phyloP scores from a whole-genome alignment of 2,888 invertebrate genomes.

The Oxytorus armatus region DNA sequence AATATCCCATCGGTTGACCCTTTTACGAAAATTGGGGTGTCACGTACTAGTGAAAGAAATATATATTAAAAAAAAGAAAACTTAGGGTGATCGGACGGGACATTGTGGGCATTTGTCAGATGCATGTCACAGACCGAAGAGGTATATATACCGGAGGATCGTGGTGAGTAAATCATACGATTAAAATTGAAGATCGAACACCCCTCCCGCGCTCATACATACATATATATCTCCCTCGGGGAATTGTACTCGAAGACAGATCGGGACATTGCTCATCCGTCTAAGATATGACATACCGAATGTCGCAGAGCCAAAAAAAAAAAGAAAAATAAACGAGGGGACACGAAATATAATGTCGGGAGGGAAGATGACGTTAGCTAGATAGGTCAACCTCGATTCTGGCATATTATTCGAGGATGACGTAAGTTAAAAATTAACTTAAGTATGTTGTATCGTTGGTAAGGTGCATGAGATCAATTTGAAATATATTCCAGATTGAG shows the following conservation, averaged over 20 bases:
- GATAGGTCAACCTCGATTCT: too few relatives aligned
- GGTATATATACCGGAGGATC: conserved; percentile 3
- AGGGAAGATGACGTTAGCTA: too few relatives aligned
- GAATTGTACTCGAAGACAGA: conserved; percentile 56
- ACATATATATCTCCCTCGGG: neutral
- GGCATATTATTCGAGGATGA: too few relatives aligned
- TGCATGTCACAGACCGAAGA: conserved; percentile 20
- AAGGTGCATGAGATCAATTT: too few relatives aligned
- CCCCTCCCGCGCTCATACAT: neutral
- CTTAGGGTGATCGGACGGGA: conserved; percentile 26
- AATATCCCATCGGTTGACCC: conserved; percentile 33
- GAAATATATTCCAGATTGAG: too few relatives aligned
- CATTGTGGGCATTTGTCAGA: conserved; percentile 46
- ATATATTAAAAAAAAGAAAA: conserved; percentile 31
- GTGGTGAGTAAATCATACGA: conserved; percentile 59
- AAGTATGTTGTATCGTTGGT: too few relatives aligned
- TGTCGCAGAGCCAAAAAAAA: conserved; percentile 29
- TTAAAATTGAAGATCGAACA: conserved; percentile 60
- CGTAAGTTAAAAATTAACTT: too few relatives aligned
- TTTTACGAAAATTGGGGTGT: conserved; percentile 51
- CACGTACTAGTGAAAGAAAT: conserved; percentile 17
- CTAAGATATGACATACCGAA: neutral
- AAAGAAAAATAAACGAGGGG: neutral
- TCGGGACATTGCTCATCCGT: conserved; percentile 21
- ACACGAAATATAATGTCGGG: neutral